Base-by-base conservation (phyloP, 2,888 invertebrate species). In the Acanthococcus lagerstroemiae region DNA sequence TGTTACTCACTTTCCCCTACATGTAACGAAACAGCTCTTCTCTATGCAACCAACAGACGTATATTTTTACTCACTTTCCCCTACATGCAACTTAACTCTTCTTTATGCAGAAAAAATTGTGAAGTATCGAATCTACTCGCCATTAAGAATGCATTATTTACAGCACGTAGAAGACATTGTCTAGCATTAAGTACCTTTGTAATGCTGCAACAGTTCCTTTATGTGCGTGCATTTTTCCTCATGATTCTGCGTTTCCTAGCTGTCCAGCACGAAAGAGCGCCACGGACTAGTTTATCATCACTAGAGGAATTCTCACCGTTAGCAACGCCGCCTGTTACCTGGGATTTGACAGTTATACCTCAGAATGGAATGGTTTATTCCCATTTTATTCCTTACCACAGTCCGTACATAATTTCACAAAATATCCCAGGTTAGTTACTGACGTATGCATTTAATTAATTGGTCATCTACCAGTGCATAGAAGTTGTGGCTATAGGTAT, bases 201-300 rank as follows among this genome's bases (percentile, higher is more conserved):
- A 37, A 37, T 37, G n/a, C n/a, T 37, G 12, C 37, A 37, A 37
- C 12, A 3, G n/a, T n/a, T n/a, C n/a, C n/a, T n/a, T n/a, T n/a
- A 1, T 37, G n/a, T 3, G 37, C 12, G 12, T 12, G 12, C 37
- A 30, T 12, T 30, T 30, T 30, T 6, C n/a, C n/a, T 37, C 3
- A 2, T 9, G 3, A 37, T 37, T 37, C n/a, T n/a, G 2, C n/a
- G 67, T 68, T 66, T 77, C 79, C 58, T 81, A 93, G 93, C 93
- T 67, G 93, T 93, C 21, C 92, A 93, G 75, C 91, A 93, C 76
- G 93, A 93, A 77, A 79, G 93, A 69, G 90, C 92, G 9, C 90
- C 92, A 0, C 80, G 92, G 52, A 76, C 50, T 17, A 48, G 26
- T 50, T 17, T 17, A 5, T 24, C 48, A 3, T 9, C 50, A 5